Conservation (phyloP, 2,888 invertebrate species). For the Himalopsyche anomala region DNA sequence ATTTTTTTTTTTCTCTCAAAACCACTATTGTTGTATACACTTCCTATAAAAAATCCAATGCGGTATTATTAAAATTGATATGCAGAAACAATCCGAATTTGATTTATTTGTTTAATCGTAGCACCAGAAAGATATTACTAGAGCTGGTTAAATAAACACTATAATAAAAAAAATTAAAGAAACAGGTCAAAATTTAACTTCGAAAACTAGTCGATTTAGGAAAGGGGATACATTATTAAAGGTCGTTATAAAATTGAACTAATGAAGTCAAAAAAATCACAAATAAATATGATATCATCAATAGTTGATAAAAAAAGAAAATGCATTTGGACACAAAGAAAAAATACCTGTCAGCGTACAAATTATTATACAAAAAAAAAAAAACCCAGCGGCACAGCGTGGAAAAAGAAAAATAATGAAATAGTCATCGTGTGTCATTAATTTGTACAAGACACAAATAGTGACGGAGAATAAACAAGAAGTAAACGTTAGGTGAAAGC, state of each 20-base stretch:
- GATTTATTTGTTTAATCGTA: too few species aligned
- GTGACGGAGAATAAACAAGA: conserved; percentile 12
- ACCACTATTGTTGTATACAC: too few species aligned
- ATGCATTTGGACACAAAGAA: background rate
- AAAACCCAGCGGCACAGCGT: background rate
- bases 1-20: too few species aligned
- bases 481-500: conserved; percentile 27
- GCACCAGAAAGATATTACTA: too few species aligned
- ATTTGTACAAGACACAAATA: conserved; percentile 32
- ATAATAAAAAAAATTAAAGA: too few species aligned
- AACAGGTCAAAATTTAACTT: too few species aligned
- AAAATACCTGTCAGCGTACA: background rate
- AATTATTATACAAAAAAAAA: background rate
- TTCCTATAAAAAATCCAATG: too few species aligned
- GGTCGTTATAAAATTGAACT: background rate
- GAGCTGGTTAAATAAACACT: too few species aligned
- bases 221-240: background rate
- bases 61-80: too few species aligned
- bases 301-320: background rate
- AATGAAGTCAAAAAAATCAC: background rate
- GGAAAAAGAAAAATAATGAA: conserved; percentile 22
- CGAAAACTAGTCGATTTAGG: background rate
- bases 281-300: background rate
- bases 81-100: too few species aligned
- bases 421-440: conserved; percentile 27